These are phyloP conservation scores for Hypsopygia costalis DNA, from an alignment of 2,888 invertebrate genomes.

Conservation along the genomic window DNA sequence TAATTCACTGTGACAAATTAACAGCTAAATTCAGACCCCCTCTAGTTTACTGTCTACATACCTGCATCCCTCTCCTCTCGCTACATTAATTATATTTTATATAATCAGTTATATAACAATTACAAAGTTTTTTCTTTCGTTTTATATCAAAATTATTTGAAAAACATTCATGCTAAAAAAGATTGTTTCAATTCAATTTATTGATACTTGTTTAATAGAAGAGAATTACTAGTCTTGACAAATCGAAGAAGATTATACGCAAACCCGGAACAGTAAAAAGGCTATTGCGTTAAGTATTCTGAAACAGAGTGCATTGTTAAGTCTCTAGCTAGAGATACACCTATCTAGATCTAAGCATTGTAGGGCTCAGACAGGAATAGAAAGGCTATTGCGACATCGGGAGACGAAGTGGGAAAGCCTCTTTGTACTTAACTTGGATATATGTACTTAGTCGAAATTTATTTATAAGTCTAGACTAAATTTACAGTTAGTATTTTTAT, in stretches of 20 bases:
- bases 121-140: too few species aligned
- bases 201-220: too few species aligned
- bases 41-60: conserved; percentile 9
- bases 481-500: too few species aligned
- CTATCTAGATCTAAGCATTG: conserved; percentile 12
- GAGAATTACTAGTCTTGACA: too few species aligned
- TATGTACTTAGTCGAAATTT: background rate
- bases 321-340: conserved; percentile 14
- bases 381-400: conserved; percentile 32
- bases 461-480: too few species aligned
- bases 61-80: too few species aligned
- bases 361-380: conserved; percentile 38
- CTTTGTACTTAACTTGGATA: conserved; percentile 41
- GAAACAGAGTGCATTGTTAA: conserved; percentile 29
- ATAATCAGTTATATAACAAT: too few species aligned
- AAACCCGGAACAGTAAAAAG: conserved; percentile 25
- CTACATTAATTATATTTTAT: too few species aligned
- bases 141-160: too few species aligned
- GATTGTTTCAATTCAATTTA: too few species aligned
- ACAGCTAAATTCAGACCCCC: conserved; percentile 70
- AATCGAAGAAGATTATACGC: too few species aligned
- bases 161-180: too few species aligned
- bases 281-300: conserved; percentile 25
- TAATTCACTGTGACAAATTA: conserved; percentile 80
- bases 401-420: conserved; percentile 26